Base-by-base conservation (phyloP, 2,113 vertebrate species). In the Peucedramus taeniatus region DNA sequence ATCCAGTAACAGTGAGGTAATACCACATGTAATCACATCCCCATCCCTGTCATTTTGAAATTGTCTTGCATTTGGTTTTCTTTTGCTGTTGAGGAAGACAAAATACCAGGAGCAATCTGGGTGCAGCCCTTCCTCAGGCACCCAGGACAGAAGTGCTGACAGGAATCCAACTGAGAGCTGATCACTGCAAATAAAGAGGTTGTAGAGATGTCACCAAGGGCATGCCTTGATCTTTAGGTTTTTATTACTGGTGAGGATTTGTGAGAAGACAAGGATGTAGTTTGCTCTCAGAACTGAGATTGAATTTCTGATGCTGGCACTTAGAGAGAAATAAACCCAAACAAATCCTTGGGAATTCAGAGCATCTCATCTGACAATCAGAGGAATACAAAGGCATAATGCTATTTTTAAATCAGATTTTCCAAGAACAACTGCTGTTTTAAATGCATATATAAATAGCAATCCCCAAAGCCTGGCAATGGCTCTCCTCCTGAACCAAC, bases 341-440 rank as follows among this genome's bases (percentile, higher is more conserved):
- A 72, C 20, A 59, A 61, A 83, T 74, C 33, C 49, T 65, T 72
- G 66, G 45, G 56, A 91, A 50, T 26, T 33, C 44, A 28, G 0
- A 2, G 28, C 23, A 61, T 57, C 35, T 90, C 87, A 26, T 87
- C 65, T 39, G 54, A 50, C 59, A 93, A 35, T 50, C 39, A 72
- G 61, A 44, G 31, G 63, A 89, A 88, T 35, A 87, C 54, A 91
- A 80, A 79, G 49, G 22, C 57, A 65, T 82, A 69, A 40, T 19
- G 70, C 66, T 96, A 93, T 91, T 95, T 96, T 91, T 87, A 88
- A 91, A 69, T 39, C 2, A 1, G 20, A 35, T 80, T 96, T 95
- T 93, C 84, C 3, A 0, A 87, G 74, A 72, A 50, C 53, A 76
- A 47, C 44, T 70, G 71, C 50, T 72, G 30, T 72, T 93, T 75